These are phyloP conservation scores for Morphnarchus princeps DNA, from an alignment of 2,113 vertebrate genomes.

Conservation along the genomic window DNA sequence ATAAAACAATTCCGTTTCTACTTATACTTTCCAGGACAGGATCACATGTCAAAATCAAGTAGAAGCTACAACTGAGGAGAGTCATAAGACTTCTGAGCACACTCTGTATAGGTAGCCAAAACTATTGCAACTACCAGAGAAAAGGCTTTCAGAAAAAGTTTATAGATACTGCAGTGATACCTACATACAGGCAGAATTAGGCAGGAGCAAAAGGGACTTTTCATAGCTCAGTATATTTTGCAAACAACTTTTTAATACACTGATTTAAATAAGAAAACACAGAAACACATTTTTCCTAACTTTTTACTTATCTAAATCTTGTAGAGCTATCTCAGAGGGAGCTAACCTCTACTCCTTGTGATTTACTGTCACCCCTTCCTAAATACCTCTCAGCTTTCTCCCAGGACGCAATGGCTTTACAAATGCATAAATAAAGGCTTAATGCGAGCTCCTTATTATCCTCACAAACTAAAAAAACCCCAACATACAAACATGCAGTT, in stretches of 20 bases:
- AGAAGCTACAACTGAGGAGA: background rate
- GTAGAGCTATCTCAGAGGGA: background rate
- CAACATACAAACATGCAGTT: background rate
- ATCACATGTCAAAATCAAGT: background rate
- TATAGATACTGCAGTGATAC: background rate
- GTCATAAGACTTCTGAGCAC: background rate
- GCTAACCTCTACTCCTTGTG: background rate
- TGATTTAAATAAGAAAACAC: background rate
- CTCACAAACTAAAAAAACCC: background rate
- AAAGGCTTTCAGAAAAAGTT: background rate
- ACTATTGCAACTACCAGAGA: background rate
- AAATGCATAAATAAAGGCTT: background rate
- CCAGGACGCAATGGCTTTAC: background rate
- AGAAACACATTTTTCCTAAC: background rate
- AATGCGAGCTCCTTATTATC: background rate
- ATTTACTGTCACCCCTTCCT: background rate
- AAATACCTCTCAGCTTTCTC: background rate
- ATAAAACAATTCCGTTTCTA: background rate
- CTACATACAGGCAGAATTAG: background rate
- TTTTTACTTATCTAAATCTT: background rate
- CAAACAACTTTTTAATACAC: background rate
- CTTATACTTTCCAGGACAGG: background rate
- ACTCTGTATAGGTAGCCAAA: too few species aligned
- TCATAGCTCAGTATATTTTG: background rate
- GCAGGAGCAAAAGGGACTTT: background rate